Conservation (phyloP, 2,797 vertebrate species). For the Artibeus jamaicensis region DNA sequence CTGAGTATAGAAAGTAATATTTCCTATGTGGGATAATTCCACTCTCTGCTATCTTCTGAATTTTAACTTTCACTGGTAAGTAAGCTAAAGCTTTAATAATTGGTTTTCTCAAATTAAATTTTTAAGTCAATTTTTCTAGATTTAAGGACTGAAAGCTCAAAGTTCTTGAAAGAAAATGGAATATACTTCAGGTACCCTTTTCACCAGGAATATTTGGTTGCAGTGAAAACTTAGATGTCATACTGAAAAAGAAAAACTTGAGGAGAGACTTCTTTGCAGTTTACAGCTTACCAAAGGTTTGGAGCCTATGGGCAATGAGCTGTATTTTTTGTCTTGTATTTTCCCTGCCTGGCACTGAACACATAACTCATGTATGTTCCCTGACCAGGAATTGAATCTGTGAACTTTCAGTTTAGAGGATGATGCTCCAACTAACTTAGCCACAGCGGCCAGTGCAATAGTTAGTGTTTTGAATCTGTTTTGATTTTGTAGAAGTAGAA, state of each 20-base stretch:
- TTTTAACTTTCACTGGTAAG: not conserved
- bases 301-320: not conserved
- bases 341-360: not conserved
- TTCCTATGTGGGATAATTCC: not conserved
- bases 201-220: not conserved
- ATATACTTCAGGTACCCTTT: not conserved
- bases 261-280: not conserved
- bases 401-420: not conserved
- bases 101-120: not conserved
- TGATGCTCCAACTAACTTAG: not conserved
- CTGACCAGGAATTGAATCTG: not conserved
- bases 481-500: conserved; percentile 6
- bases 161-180: not conserved
- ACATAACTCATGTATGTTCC: not conserved
- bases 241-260: not conserved
- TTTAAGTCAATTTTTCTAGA: not conserved
- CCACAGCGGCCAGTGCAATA: not conserved
- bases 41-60: not conserved
- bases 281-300: not conserved
- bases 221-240: not conserved
- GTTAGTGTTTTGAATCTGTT: not conserved
- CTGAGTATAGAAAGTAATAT: not conserved
- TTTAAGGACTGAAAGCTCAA: not conserved
- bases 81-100: not conserved
- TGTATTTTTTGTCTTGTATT: not conserved